These are phyloP conservation scores for Prorops nasuta DNA, from an alignment of 1,140 invertebrate species.

Conservation along the genomic window DNA sequence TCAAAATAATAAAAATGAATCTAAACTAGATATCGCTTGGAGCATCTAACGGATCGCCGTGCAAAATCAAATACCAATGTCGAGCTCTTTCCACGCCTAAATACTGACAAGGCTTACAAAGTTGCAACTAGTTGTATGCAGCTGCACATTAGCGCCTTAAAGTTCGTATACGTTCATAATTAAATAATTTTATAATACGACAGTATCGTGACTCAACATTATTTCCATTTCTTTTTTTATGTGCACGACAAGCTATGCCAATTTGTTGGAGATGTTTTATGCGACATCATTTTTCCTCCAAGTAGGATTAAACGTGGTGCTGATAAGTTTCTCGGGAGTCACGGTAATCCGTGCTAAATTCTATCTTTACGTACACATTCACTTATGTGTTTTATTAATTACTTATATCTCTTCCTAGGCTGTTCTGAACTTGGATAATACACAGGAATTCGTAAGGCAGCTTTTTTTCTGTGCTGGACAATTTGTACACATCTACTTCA, in stretches of 20 bases:
- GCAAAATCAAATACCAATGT: not conserved
- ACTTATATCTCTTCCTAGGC: constrained; percentile 2
- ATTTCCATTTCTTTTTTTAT: no score
- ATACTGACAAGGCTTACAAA: constrained; percentile 6
- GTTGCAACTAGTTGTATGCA: no score
- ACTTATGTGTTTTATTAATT: not conserved
- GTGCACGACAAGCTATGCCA: no score
- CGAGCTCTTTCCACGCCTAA: constrained; percentile 2
- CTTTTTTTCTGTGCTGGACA: constrained; percentile 7
- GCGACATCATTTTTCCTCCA: not conserved
- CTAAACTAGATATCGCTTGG: constrained; percentile 4
- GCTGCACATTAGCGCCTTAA: no score
- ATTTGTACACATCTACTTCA: constrained; percentile 13
- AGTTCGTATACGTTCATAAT: no score
- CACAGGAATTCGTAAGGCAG: constrained; percentile 8
- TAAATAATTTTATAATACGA: no score
- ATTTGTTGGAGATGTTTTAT: constrained; percentile 3
- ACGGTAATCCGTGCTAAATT: no score
- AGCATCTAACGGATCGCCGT: constrained; percentile 4
- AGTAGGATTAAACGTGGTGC: not conserved
- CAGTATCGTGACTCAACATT: no score
- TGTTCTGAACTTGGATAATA: constrained; percentile 3
- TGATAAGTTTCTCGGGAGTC: not conserved
- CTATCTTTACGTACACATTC: no score
- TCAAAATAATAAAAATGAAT: not conserved